Conservation (phyloP, 2,113 vertebrate species). For the Hippocampus abdominalis region DNA sequence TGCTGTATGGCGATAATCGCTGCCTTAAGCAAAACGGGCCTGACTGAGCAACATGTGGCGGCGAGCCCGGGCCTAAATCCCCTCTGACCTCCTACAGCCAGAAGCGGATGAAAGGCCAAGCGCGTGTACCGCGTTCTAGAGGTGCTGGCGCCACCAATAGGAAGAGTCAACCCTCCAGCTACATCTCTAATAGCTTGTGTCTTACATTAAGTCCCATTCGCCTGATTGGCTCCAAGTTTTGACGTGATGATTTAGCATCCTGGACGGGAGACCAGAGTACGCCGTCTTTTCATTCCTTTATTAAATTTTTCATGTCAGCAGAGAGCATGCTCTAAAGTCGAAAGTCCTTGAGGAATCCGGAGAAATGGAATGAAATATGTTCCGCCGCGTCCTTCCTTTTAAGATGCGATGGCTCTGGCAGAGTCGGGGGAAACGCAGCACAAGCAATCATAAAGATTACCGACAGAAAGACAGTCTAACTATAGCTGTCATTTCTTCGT, state of each 20-base stretch:
- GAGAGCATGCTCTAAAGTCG: conserved; percentile 43
- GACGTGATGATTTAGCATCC: conserved; percentile 30
- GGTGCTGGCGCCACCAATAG: conserved; percentile 41
- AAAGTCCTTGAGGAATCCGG: conserved; percentile 57
- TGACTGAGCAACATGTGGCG: conserved; percentile 59
- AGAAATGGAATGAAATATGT: conserved; percentile 54
- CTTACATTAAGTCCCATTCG: conserved; percentile 29
- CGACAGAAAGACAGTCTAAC: conserved; percentile 42
- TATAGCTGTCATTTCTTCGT: conserved; percentile 18
- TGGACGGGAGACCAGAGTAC: conserved; percentile 7
- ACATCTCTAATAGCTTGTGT: conserved; percentile 28
- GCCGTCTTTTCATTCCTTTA: conserved; percentile 16
- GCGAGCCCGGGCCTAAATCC: conserved; percentile 66
- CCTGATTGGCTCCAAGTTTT: conserved; percentile 18
- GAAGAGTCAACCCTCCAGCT: conserved; percentile 46
- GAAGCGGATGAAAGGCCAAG: conserved; percentile 55
- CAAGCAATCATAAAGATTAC: conserved; percentile 50
- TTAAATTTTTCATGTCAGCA: conserved; percentile 56
- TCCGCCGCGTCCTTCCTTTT: conserved; percentile 43
- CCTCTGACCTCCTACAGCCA: conserved; percentile 62
- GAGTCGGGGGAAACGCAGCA: conserved; percentile 41
- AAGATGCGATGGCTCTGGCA: conserved; percentile 47
- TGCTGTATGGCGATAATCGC: conserved; percentile 59
- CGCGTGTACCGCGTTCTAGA: conserved; percentile 60
- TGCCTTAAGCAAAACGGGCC: conserved; percentile 61